Evolutionary conservation across 2,797 vertebrate genomes (phyloP), one percentile per base, ranked within the genome.

Genomic region (Tinamus major): DNA sequence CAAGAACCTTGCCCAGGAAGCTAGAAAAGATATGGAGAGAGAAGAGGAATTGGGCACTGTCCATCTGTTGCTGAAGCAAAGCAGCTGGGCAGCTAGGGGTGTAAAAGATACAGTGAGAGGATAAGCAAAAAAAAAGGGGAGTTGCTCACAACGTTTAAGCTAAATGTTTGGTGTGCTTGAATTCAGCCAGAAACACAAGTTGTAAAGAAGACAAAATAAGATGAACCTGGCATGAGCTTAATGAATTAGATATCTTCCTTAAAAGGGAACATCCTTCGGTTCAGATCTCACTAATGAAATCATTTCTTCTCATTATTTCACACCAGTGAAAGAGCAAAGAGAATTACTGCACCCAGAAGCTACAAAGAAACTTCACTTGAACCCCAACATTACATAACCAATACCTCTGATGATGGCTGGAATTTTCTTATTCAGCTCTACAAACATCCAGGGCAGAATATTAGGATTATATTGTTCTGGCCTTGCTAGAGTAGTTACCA

Each of bases 401-500:
- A 51, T 74, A 35, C 4, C n/a, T 65, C 21, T 29, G 26, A n/a
- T 6, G 27, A 59, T 24, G 39, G 7, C 1, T 70, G 11, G 3
- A 10, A 42, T 59, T 79, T 90, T 59, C 31, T 19, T 2, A 3
- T 56, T 90, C 6, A 24, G 12, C 24, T 39, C 29, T 29, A 18
- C 6, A 44, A 23, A 29, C 13, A 70, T 37, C n/a, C 61, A 51
- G 24, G 51, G 35, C 0, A 0, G 3, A 33, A 24, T 16, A n/a
- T 29, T 61, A 42, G 58, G 27, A 5, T 53, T 44, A 61, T 48
- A 37, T 58, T 68, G 8, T 59, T 63, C 31, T 79, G 6, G 23
- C 71, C 53, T 48, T 92, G n/a, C 70, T 92, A 58, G 67, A 75
- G 39, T 26, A 72, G 37, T 31, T 67, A 69, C 31, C 46, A 87